phyloP scores from a whole-genome alignment of 2,113 vertebrate species.

The Carollia perspicillata region DNA sequence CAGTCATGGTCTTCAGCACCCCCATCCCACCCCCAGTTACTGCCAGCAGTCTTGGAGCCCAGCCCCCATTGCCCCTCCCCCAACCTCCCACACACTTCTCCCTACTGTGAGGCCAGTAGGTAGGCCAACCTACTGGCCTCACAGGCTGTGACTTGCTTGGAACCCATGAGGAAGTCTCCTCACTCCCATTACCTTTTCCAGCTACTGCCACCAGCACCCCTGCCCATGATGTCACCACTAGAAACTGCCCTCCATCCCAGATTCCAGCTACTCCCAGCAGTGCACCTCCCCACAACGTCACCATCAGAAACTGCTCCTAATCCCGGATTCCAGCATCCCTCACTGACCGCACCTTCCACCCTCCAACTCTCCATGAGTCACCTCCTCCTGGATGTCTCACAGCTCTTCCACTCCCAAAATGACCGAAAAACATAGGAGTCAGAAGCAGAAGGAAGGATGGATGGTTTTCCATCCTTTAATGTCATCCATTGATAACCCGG shows the following conservation, averaged over 20 bases:
- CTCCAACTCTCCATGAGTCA: not conserved
- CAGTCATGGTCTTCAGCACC: not conserved
- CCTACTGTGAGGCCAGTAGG: too few relatives aligned
- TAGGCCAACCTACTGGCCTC: not conserved
- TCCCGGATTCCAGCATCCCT: not conserved
- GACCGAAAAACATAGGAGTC: not conserved
- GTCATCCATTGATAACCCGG: not conserved
- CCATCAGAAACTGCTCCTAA: not conserved
- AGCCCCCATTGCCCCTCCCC: too few relatives aligned
- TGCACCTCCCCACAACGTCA: too few relatives aligned
- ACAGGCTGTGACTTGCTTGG: not conserved
- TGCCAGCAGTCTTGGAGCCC: not conserved
- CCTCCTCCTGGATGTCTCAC: too few relatives aligned
- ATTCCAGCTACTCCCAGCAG: not conserved
- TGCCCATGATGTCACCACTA: too few relatives aligned
- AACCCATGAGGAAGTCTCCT: not conserved
- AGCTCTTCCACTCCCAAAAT: not conserved
- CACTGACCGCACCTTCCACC: not conserved
- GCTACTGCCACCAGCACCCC: too few relatives aligned
- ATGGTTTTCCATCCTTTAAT: not conserved
- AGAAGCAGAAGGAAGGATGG: rapidly evolving
- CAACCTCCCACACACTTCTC: too few relatives aligned
- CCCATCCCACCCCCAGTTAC: too few relatives aligned
- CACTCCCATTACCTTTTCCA: not conserved
- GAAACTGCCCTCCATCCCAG: too few relatives aligned